These are phyloP conservation scores for Dicrurus megarhynchus DNA, from an alignment of 2,113 vertebrate species.

Conservation along the genomic window DNA sequence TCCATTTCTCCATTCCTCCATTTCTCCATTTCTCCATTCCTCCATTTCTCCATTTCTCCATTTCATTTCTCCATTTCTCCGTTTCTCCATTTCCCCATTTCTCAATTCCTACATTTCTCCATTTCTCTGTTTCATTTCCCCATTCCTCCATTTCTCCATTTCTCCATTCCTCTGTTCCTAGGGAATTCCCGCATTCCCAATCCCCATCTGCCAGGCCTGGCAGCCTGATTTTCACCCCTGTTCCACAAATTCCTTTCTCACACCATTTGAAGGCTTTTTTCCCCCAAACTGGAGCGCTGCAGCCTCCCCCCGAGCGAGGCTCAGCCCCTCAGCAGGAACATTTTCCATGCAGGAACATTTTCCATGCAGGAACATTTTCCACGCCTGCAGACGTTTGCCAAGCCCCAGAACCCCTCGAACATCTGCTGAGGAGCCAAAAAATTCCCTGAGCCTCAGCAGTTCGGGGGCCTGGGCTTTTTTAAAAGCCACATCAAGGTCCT, in stretches of 20 bases:
- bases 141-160: no score
- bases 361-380: not conserved
- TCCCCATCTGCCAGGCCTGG: not conserved
- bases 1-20: no score
- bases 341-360: not conserved
- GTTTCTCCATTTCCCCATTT: not conserved
- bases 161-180: not conserved
- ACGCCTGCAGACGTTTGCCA: not conserved
- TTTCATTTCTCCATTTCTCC: not conserved
- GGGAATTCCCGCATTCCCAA: not conserved
- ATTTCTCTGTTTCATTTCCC: no score
- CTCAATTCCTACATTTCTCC: no score
- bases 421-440: not conserved
- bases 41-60: no score
- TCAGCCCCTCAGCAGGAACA: not conserved
- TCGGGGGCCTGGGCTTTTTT: not conserved
- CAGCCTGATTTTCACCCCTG: not conserved
- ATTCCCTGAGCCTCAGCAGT: not conserved
- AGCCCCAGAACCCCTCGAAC: not conserved
- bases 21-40: no score
- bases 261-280: not conserved
- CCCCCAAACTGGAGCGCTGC: rapidly evolving
- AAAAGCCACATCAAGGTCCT: not conserved
- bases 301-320: not conserved
- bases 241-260: not conserved